phyloP scores from a whole-genome alignment of 92 coral and sea anemone species.

The Porites evermanni region DNA sequence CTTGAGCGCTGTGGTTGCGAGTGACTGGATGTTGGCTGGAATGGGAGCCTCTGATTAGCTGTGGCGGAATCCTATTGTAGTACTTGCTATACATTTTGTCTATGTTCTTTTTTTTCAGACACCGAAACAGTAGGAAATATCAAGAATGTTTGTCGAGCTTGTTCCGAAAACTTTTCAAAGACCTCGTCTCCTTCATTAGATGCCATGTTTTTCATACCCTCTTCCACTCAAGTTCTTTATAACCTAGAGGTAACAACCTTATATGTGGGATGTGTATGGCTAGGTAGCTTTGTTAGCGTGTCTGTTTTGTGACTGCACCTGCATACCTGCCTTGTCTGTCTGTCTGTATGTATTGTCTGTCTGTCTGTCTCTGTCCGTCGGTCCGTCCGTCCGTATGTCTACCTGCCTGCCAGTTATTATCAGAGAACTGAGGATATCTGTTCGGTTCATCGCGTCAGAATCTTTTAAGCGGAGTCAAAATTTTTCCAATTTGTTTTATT shows the following conservation, averaged over 20 bases:
- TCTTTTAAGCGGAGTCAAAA: too few species aligned
- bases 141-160: constrained; percentile 76
- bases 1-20: too few species aligned
- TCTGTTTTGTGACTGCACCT: not conserved
- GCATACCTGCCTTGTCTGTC: not conserved
- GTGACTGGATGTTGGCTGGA: too few species aligned
- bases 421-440: too few species aligned
- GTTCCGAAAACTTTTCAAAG: constrained; percentile 75
- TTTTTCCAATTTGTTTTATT: too few species aligned
- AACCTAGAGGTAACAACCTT: constrained; percentile 84
- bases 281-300: not conserved
- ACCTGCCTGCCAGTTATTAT: too few species aligned
- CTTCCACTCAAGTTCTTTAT: constrained; percentile 91
- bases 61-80: too few species aligned
- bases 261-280: too few species aligned
- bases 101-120: constrained; percentile 44
- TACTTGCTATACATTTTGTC: not conserved
- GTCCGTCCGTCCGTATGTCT: not conserved
- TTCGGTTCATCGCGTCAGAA: too few species aligned
- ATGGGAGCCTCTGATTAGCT: too few species aligned
- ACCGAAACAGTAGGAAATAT: constrained; percentile 83
- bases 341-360: not conserved
- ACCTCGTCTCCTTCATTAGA: constrained; percentile 66
- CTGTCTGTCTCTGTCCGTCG: not conserved
- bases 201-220: constrained; percentile 75